Evolutionary conservation across 2,797 vertebrate species (phyloP).

Genomic region (Aplochiton taeniatus): DNA sequence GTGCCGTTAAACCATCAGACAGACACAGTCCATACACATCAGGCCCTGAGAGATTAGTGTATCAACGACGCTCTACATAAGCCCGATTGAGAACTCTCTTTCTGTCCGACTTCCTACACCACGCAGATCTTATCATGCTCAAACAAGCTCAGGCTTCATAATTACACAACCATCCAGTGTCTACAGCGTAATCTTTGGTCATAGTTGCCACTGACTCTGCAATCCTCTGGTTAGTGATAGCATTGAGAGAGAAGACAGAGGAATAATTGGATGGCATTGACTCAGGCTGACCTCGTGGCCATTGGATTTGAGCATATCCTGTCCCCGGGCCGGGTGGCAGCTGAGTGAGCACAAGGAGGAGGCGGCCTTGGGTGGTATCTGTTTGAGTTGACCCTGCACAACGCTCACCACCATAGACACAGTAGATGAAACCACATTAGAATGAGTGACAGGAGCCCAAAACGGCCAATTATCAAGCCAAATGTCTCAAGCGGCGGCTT

Average conservation of each 20-base stretch:
- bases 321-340: slow-evolving; percentile 26
- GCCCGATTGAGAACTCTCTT: background rate
- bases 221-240: slow-evolving; percentile 43
- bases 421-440: slow-evolving; percentile 16
- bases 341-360: slow-evolving; percentile 9
- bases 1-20: slow-evolving; percentile 14
- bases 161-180: slow-evolving; percentile 2
- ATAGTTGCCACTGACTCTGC: slow-evolving; percentile 18
- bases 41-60: slow-evolving; percentile 18
- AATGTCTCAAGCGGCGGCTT: slow-evolving; percentile 29
- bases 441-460: slow-evolving; percentile 18
- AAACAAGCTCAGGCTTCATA: slow-evolving; percentile 2
- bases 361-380: slow-evolving; percentile 21
- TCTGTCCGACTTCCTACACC: background rate
- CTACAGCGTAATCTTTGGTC: slow-evolving; percentile 12
- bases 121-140: slow-evolving; percentile 1
- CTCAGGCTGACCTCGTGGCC: slow-evolving; percentile 31
- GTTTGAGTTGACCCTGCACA: background rate
- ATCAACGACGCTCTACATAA: background rate
- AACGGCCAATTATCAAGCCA: slow-evolving; percentile 17
- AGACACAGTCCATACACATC: slow-evolving; percentile 13
- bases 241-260: slow-evolving; percentile 29
- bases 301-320: slow-evolving; percentile 46
- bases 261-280: slow-evolving; percentile 52
- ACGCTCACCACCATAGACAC: background rate